Conservation (phyloP, 2,113 vertebrate species). For the Tichodroma muraria region DNA sequence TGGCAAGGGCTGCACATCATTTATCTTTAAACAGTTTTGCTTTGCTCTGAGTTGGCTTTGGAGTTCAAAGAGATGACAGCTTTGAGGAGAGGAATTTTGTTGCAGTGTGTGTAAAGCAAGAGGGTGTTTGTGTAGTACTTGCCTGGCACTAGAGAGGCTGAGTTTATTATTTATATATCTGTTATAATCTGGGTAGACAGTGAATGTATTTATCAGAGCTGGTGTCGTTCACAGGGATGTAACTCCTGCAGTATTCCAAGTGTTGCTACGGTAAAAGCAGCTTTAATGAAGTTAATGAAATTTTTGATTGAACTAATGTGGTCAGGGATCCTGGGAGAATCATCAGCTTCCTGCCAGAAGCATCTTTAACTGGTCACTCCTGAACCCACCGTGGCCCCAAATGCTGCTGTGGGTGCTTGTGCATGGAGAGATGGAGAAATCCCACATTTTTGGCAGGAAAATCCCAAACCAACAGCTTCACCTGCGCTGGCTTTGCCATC, state of each 20-base stretch:
- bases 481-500: background rate
- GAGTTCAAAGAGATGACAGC: background rate
- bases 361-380: background rate
- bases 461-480: background rate
- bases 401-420: rapidly evolving
- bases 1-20: background rate
- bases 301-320: background rate
- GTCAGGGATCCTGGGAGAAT: background rate
- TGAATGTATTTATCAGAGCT: background rate
- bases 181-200: rapidly evolving
- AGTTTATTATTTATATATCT: background rate
- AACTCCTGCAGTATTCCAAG: background rate
- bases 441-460: background rate
- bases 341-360: rapidly evolving
- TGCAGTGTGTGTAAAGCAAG: background rate
- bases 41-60: background rate
- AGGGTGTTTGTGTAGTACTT: background rate
- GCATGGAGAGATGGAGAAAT: background rate
- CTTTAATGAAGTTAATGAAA: rapidly evolving
- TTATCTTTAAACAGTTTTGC: background rate
- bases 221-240: background rate
- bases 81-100: background rate
- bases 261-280: background rate
- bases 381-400: background rate
- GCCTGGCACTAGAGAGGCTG: background rate